phyloP scores from a whole-genome alignment of 1,140 invertebrate species.

The Zeugodacus cucurbitae region DNA sequence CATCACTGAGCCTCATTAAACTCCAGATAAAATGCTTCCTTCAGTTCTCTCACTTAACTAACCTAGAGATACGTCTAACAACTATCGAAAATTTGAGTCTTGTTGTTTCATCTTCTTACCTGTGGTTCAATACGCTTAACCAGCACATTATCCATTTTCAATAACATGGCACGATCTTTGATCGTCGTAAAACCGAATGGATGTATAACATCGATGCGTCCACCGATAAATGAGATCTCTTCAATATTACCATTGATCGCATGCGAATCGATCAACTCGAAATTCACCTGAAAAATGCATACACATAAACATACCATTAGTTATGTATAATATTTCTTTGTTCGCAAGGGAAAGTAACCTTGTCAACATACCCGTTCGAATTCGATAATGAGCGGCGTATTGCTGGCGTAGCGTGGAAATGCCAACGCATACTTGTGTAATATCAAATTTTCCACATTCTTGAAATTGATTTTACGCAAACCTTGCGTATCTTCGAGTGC shows the following conservation, averaged over 20 bases:
- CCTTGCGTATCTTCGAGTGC: conserved; percentile 66
- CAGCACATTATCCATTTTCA: conserved; percentile 56
- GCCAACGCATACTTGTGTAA: conserved; percentile 61
- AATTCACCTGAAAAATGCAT: conserved; percentile 55
- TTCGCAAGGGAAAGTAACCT: too few relatives aligned
- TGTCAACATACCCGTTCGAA: conserved; percentile 52
- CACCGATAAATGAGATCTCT: conserved; percentile 73
- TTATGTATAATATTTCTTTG: too few relatives aligned
- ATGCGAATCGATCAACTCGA: conserved; percentile 74
- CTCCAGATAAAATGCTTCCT: too few relatives aligned
- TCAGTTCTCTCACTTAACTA: too few relatives aligned
- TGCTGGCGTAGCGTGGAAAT: conserved; percentile 56
- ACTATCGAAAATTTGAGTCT: too few relatives aligned
- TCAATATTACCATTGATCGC: conserved; percentile 78
- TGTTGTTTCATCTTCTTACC: conserved; percentile 43
- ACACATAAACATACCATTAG: not conserved
- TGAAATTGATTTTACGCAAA: conserved; percentile 67
- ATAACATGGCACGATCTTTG: conserved; percentile 60
- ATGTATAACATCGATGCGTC: conserved; percentile 71
- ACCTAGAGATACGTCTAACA: too few relatives aligned
- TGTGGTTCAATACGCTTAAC: conserved; percentile 75
- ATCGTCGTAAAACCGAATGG: conserved; percentile 79
- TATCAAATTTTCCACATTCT: conserved; percentile 67
- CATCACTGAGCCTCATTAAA: too few relatives aligned
- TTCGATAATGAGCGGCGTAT: conserved; percentile 58